Percentiles rank a stretch among this genome's conserved stretches.
Evolutionary conservation across 2,113 vertebrate species (phyloP).

Genomic region (Tiliqua scincoides): DNA sequence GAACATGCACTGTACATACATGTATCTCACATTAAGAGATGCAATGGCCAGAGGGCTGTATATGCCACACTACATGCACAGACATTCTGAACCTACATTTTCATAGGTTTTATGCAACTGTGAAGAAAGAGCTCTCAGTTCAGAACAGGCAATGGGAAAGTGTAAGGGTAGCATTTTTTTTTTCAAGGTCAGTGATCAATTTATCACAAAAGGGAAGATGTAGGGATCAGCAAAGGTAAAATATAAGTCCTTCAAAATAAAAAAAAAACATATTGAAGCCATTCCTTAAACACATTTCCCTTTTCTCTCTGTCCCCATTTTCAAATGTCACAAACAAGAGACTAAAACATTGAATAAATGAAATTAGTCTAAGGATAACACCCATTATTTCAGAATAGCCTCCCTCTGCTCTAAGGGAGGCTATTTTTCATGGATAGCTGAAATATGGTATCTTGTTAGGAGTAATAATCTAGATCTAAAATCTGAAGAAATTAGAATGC

Average conservation of each 20-base stretch:
- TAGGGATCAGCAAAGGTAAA: neutral
- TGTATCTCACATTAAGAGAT: neutral
- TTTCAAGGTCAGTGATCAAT: neutral
- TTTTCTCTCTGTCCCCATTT: neutral
- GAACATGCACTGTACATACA: no score
- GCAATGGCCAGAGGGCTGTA: neutral
- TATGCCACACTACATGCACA: neutral
- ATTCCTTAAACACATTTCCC: neutral
- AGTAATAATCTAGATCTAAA: neutral
- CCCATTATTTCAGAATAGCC: neutral
- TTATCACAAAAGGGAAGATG: slow-evolving; percentile 40
- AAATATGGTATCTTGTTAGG: neutral
- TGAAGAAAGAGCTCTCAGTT: neutral
- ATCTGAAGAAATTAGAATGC: neutral
- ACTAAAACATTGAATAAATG: neutral
- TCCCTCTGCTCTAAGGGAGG: neutral
- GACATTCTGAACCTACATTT: no score
- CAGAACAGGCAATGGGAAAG: neutral
- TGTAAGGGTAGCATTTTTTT: neutral
- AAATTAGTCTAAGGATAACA: neutral
- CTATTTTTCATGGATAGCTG: neutral
- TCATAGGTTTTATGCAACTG: no score
- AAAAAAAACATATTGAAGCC: neutral
- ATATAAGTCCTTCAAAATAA: neutral
- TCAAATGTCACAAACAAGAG: neutral